These are phyloP conservation scores for Eupristina koningsbergeri DNA, from an alignment of 1,140 invertebrate species.

Conservation along the genomic window DNA sequence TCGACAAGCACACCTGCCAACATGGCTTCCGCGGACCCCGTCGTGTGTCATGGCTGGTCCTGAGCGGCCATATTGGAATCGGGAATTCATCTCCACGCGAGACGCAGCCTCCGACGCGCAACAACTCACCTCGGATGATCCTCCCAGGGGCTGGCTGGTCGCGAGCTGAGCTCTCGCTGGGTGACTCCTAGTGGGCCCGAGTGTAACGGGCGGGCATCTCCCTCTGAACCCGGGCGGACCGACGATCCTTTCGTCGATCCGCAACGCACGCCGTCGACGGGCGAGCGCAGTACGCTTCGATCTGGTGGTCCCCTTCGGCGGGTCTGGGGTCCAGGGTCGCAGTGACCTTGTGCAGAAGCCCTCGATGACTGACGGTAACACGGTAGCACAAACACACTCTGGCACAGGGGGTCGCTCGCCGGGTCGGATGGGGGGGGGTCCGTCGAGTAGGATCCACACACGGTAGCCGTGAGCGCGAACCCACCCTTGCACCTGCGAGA, in stretches of 20 bases:
- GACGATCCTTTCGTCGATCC: slow-evolving; percentile 53
- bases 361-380: no score
- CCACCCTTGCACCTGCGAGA: not conserved
- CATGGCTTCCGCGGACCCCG: slow-evolving; percentile 72
- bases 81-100: slow-evolving; percentile 58
- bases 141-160: not conserved
- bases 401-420: not conserved
- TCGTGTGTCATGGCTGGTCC: slow-evolving; percentile 70
- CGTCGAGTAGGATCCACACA: not conserved
- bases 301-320: slow-evolving; percentile 19
- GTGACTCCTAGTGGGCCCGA: not conserved
- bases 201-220: slow-evolving; percentile 49
- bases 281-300: not conserved
- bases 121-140: not conserved
- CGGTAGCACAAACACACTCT: slow-evolving; percentile 52
- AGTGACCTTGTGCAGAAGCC: not conserved
- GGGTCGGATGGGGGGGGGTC: not conserved
- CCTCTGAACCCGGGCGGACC: slow-evolving; percentile 45
- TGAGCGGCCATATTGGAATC: slow-evolving; percentile 71
- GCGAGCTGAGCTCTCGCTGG: no score
- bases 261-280: slow-evolving; percentile 38
- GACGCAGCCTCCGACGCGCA: slow-evolving; percentile 50
- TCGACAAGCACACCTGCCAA: slow-evolving; percentile 73
- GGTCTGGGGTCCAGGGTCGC: not conserved
- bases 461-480: slow-evolving; percentile 8